Conservation (phyloP, 1,140 invertebrate species). For the Chionoecetes opilio region DNA sequence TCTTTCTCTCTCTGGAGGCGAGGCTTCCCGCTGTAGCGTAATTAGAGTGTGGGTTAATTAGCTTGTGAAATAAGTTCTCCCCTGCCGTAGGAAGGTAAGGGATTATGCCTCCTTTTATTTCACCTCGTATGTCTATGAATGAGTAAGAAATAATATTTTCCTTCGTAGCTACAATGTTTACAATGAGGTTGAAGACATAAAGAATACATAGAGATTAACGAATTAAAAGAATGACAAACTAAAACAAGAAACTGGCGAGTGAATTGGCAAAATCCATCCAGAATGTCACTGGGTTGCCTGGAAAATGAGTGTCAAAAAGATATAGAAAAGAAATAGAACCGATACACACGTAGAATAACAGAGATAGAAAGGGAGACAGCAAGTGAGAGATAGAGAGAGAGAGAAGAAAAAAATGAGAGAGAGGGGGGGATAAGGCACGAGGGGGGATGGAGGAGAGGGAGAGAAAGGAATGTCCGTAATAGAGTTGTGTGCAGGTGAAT, state of each 20-base stretch:
- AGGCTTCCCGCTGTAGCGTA: constrained; percentile 14
- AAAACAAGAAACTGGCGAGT: not conserved
- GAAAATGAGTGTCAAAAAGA: too few relatives aligned
- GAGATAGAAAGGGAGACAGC: not conserved
- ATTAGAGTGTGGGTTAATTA: constrained; percentile 11
- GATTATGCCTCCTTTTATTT: constrained; percentile 8
- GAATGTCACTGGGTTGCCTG: not conserved
- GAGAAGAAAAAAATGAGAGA: not conserved
- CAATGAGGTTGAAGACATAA: not conserved
- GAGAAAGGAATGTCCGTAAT: not conserved
- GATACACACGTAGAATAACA: not conserved
- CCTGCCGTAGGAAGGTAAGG: constrained; percentile 22
- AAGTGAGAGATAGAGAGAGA: constrained; percentile 16
- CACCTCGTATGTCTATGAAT: not conserved
- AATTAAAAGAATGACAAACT: not conserved
- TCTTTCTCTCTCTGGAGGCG: not conserved
- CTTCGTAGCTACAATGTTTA: not conserved
- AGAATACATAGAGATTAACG: not conserved
- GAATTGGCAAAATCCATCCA: not conserved
- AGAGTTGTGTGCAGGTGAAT: not conserved
- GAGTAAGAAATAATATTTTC: not conserved
- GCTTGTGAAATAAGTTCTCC: constrained; percentile 17
- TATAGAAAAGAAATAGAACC: too few relatives aligned
- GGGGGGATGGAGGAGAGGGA: not conserved
- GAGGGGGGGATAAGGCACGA: not conserved